phyloP scores from a whole-genome alignment of 2,888 invertebrate species.

The Zygogramma bicolorata region DNA sequence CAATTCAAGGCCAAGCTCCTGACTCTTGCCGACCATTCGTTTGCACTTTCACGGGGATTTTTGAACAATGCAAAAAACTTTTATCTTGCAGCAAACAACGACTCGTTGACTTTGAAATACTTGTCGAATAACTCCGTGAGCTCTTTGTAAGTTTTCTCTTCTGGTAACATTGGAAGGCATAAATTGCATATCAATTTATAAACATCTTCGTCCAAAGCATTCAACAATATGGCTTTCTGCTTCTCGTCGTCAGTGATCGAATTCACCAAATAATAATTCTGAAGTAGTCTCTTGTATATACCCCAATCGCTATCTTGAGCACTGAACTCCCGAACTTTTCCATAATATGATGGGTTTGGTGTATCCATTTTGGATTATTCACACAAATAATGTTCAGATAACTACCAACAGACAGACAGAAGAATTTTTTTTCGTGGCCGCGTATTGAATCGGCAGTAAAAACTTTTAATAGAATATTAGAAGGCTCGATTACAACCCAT shows the following conservation, averaged over 20 bases:
- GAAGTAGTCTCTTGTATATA: conserved; percentile 28
- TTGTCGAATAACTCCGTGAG: conserved; percentile 23
- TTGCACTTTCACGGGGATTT: conserved; percentile 15
- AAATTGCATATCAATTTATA: conserved; percentile 38
- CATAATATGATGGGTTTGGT: conserved; percentile 15
- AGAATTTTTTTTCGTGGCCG: no score
- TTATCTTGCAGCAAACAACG: conserved; percentile 25
- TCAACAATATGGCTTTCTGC: conserved; percentile 33
- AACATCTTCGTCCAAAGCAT: conserved; percentile 28
- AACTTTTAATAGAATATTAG: no score
- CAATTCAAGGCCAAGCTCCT: conserved; percentile 27
- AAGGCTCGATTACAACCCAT: no score
- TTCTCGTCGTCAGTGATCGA: conserved; percentile 20
- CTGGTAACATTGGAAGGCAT: conserved; percentile 29
- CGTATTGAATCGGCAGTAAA: no score
- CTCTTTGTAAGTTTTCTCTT: conserved; percentile 24
- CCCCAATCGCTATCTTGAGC: conserved; percentile 32
- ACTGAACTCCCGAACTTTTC: conserved; percentile 32
- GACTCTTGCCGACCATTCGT: conserved; percentile 34
- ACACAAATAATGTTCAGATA: no score
- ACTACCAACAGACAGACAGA: no score
- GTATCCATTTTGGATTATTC: no score
- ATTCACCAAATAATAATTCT: conserved; percentile 35
- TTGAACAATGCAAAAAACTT: conserved; percentile 30
- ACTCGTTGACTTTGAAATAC: conserved; percentile 23